Conservation (phyloP, 2,113 vertebrate genomes). For the Chloropsis cyanopogon region DNA sequence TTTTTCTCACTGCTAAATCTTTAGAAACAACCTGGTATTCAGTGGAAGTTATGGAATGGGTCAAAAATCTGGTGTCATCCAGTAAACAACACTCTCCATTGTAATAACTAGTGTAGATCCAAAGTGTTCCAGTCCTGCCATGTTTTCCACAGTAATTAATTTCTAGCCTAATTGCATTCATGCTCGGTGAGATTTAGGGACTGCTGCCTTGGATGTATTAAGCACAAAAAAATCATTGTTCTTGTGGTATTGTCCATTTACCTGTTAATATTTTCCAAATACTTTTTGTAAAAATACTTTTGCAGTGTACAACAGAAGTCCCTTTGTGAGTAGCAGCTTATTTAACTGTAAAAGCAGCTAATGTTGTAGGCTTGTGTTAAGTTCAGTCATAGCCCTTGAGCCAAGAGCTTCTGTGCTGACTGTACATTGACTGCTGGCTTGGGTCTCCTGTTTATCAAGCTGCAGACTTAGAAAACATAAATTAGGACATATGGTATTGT, state of each 20-base stretch:
- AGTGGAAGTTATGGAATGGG: neutral
- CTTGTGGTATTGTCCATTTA: neutral
- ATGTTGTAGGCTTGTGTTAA: neutral
- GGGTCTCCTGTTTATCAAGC: neutral
- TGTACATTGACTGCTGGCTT: neutral
- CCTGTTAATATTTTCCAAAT: neutral
- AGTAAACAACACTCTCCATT: neutral
- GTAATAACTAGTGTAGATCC: rapidly evolving
- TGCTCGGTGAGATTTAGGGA: neutral
- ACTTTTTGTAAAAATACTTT: neutral
- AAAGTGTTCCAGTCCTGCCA: neutral
- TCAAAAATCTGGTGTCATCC: neutral
- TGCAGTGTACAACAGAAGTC: neutral
- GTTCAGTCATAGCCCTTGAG: neutral
- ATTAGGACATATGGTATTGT: neutral
- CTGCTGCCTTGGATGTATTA: neutral
- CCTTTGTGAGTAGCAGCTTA: neutral
- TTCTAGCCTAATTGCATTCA: neutral
- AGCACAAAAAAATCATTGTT: neutral
- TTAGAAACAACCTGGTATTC: neutral
- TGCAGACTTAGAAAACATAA: neutral
- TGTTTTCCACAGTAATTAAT: neutral
- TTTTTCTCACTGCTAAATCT: neutral
- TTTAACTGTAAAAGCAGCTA: neutral
- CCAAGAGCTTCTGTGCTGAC: neutral